phyloP scores from a whole-genome alignment of 2,113 vertebrate species.

The Melanotaenia duboulayi region DNA sequence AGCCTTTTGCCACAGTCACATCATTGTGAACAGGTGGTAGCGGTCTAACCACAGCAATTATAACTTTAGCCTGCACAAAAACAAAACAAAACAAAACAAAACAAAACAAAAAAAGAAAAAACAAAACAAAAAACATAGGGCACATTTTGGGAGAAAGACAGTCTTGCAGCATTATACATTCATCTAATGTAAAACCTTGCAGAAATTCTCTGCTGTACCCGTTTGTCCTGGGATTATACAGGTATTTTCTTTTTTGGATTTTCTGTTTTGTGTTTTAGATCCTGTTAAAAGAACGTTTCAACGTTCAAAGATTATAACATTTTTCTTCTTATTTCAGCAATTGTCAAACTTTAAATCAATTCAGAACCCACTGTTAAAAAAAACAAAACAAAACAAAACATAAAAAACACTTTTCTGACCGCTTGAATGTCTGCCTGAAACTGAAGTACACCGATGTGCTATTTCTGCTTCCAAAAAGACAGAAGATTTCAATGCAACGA shows the following conservation, averaged over 20 bases:
- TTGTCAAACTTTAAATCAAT: background rate
- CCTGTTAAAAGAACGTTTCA: too few species aligned
- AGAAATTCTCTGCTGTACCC: background rate
- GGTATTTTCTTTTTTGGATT: too few species aligned
- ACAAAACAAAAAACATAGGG: too few species aligned
- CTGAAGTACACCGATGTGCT: background rate
- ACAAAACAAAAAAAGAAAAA: too few species aligned
- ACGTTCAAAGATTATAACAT: background rate
- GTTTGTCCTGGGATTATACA: background rate
- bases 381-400: too few species aligned
- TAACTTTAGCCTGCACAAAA: too few species aligned
- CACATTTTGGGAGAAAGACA: too few species aligned
- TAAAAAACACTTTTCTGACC: background rate
- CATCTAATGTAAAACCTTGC: background rate
- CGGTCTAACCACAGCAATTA: too few species aligned
- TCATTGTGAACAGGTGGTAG: too few species aligned
- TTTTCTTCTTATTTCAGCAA: background rate
- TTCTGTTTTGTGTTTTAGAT: too few species aligned
- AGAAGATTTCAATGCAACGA: conserved; percentile 9
- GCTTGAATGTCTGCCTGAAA: background rate
- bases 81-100: too few species aligned
- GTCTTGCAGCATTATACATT: background rate
- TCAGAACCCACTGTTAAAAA: background rate
- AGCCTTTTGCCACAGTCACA: too few species aligned
- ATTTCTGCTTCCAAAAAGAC: background rate